A percentile compares a stretch with the other conserved stretches of the same genome.
Conservation (phyloP, 2,888 invertebrate genomes). For the Plagiodera versicolora region DNA sequence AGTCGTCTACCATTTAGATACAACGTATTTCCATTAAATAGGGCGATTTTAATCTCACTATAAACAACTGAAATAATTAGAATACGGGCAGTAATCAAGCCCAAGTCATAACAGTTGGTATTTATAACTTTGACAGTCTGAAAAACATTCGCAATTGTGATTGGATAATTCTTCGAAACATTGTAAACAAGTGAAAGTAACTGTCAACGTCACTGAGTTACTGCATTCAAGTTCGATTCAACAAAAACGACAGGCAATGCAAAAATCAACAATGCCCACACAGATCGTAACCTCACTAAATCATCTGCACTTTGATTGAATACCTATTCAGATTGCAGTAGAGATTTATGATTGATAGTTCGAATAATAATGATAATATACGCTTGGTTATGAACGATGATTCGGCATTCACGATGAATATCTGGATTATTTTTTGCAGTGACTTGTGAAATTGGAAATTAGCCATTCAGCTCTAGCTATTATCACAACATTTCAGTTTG, state of each 20-base stretch:
- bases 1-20: background rate
- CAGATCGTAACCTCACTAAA: background rate
- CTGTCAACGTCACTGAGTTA: too few species aligned
- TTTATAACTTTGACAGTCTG: too few species aligned
- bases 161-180: too few species aligned
- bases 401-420: background rate
- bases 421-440: background rate
- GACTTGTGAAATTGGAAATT: background rate
- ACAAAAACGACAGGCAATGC: background rate
- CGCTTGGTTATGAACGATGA: background rate
- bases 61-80: too few species aligned
- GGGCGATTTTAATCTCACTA: too few species aligned
- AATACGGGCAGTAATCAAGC: too few species aligned
- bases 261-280: background rate
- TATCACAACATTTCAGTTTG: too few species aligned
- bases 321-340: background rate
- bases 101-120: too few species aligned
- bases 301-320: background rate
- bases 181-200: too few species aligned
- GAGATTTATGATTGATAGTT: background rate
- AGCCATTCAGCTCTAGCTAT: background rate
- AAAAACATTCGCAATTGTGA: too few species aligned
- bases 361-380: background rate
- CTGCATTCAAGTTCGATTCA: too few species aligned
- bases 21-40: too few species aligned